Conservation (phyloP, 1,140 invertebrate genomes). For the Oncopeltus fasciatus region DNA sequence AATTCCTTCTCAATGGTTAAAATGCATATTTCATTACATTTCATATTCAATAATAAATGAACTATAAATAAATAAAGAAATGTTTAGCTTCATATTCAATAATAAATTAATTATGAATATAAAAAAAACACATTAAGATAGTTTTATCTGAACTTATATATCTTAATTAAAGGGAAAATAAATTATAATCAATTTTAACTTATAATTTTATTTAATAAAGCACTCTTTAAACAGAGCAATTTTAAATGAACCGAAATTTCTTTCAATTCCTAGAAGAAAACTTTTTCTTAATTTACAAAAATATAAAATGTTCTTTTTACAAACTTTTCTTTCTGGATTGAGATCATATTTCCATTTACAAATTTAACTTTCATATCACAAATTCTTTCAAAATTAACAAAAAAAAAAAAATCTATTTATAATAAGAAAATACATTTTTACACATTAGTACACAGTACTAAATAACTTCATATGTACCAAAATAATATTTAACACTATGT, state of each 20-base stretch:
- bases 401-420: neutral
- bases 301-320: neutral
- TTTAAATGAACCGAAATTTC: neutral
- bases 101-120: too few species aligned
- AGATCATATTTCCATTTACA: neutral
- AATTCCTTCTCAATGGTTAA: too few species aligned
- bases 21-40: too few species aligned
- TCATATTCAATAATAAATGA: too few species aligned
- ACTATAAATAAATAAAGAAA: too few species aligned
- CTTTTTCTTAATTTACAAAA: constrained; percentile 1
- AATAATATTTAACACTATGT: constrained; percentile 27
- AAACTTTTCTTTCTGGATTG: neutral
- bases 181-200: neutral
- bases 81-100: too few species aligned
- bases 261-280: neutral
- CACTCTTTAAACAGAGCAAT: constrained; percentile 4
- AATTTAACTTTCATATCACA: neutral
- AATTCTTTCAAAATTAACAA: neutral
- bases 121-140: too few species aligned
- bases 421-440: neutral
- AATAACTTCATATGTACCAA: neutral
- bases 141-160: too few species aligned
- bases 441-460: constrained; percentile 1
- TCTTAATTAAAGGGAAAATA: neutral
- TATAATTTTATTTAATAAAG: neutral